phyloP scores from a whole-genome alignment of 2,888 invertebrate species.

The Thecocarcelia acutangulata region DNA sequence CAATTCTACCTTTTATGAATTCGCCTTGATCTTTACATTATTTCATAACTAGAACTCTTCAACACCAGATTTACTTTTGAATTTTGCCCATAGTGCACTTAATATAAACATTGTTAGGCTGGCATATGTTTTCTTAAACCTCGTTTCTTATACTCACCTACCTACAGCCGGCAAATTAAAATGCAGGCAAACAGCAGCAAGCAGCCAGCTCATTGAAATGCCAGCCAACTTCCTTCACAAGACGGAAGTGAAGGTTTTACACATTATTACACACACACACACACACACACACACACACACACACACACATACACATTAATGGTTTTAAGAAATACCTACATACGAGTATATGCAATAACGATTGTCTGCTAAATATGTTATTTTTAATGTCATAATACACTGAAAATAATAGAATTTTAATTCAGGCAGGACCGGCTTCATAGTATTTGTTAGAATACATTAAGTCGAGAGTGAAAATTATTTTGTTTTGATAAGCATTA shows the following conservation, averaged over 20 bases:
- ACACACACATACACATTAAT: too few relatives aligned
- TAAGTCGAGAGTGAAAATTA: too few relatives aligned
- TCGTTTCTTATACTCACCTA: background rate
- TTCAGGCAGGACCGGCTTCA: too few relatives aligned
- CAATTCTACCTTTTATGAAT: too few relatives aligned
- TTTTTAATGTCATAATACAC: slow-evolving; percentile 30
- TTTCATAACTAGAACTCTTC: too few relatives aligned
- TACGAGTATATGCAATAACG: slow-evolving; percentile 16
- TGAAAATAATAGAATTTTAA: slow-evolving; percentile 6
- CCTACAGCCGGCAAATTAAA: slow-evolving; percentile 47
- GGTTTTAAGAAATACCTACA: background rate
- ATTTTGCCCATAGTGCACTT: slow-evolving; percentile 6
- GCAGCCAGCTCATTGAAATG: slow-evolving; percentile 58
- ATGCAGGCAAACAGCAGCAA: slow-evolving; percentile 56
- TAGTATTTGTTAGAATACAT: too few relatives aligned
- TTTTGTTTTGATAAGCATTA: too few relatives aligned
- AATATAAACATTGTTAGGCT: slow-evolving; percentile 46
- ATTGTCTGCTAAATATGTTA: slow-evolving; percentile 60
- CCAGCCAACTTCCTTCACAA: slow-evolving; percentile 68
- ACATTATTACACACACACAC: slow-evolving; percentile 54
- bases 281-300: too few relatives aligned
- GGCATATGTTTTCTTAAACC: slow-evolving; percentile 53
- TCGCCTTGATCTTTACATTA: too few relatives aligned
- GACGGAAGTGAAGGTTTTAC: slow-evolving; percentile 65
- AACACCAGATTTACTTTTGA: too few relatives aligned